Percentiles rank a stretch among this genome's conserved stretches.
Conservation (phyloP, 35 echinoderm and acorn worm genomes). For the Ophioderma brevispina region DNA sequence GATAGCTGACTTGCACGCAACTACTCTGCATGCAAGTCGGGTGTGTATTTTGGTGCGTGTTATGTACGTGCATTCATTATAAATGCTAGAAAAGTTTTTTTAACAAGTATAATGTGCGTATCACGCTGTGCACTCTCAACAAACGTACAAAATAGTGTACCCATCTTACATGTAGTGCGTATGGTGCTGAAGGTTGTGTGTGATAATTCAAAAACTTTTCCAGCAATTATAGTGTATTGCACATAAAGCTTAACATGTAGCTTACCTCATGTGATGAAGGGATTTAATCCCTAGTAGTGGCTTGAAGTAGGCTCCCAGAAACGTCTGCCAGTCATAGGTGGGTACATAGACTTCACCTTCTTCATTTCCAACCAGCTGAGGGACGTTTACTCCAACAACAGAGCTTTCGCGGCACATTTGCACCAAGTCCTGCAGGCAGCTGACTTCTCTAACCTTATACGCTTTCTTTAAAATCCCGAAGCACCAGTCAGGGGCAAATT, state of each 20-base stretch:
- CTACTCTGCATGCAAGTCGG: no score
- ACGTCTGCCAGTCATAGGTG: constrained; percentile 60
- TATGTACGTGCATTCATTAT: no score
- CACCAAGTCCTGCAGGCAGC: not conserved
- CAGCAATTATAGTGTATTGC: not conserved
- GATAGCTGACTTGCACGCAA: no score
- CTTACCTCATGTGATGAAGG: constrained; percentile 44
- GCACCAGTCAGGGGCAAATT: constrained; percentile 53
- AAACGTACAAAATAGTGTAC: no score
- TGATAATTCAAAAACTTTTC: not conserved
- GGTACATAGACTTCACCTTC: constrained; percentile 12
- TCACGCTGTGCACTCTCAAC: no score
- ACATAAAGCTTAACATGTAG: not conserved
- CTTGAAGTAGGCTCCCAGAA: constrained; percentile 32
- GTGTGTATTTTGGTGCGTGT: no score
- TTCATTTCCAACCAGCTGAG: constrained; percentile 57
- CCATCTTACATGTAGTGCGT: no score
- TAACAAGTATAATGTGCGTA: no score
- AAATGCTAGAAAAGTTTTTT: not conserved
- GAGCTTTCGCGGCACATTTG: constrained; percentile 7
- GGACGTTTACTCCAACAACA: not conserved
- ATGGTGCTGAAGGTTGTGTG: no score
- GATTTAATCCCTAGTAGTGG: constrained; percentile 32
- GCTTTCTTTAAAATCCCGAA: constrained; percentile 57
- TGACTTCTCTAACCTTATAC: not conserved